Evolutionary conservation across 2,888 invertebrate species (phyloP).

Genomic region (Ichneumon xanthorius): DNA sequence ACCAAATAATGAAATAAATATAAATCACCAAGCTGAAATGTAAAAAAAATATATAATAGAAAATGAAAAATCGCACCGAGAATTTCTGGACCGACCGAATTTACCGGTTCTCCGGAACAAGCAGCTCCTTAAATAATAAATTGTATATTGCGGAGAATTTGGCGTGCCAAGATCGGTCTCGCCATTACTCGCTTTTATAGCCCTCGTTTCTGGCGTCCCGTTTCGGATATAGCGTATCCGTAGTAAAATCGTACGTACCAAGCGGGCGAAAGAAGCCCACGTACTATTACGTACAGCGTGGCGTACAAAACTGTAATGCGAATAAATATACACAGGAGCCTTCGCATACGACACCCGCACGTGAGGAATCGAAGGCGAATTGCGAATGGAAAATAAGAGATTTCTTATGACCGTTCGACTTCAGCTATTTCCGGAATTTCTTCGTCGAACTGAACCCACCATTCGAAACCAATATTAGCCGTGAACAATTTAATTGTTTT

Average conservation of each 20-base stretch:
- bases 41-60: background rate
- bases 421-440: background rate
- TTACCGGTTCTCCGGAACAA: background rate
- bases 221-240: constrained; percentile 4
- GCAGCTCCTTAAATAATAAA: background rate
- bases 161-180: background rate
- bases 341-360: background rate
- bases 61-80: background rate
- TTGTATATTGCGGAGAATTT: background rate
- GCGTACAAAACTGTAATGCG: constrained; percentile 42
- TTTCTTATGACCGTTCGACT: background rate
- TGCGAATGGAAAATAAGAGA: constrained; percentile 5
- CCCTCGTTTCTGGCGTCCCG: background rate
- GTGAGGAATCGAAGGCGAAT: background rate
- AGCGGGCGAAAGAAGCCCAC: constrained; percentile 34
- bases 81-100: too few species aligned
- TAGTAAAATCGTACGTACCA: constrained; percentile 42
- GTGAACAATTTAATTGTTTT: constrained; percentile 4
- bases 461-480: background rate
- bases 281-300: constrained; percentile 48
- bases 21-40: background rate
- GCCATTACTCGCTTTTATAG: background rate
- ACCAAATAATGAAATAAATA: background rate
- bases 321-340: constrained; percentile 37
- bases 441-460: background rate